These are phyloP conservation scores for Amiota mariae DNA, from an alignment of 2,888 invertebrate genomes.

Conservation along the genomic window DNA sequence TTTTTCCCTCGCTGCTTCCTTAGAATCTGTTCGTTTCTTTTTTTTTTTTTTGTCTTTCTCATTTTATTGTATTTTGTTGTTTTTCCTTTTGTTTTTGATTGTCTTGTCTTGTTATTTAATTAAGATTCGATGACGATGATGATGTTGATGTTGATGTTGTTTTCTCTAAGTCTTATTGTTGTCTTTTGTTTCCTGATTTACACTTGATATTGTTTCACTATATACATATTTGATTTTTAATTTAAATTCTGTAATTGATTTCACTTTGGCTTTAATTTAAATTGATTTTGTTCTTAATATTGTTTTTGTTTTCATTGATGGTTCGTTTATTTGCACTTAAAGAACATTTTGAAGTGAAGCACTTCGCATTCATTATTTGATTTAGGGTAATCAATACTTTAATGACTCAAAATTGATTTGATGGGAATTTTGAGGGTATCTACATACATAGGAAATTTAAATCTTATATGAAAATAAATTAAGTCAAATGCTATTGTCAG, in stretches of 20 bases:
- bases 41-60: not conserved
- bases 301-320: not conserved
- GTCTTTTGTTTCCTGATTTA: not conserved
- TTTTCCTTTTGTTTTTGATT: conserved; percentile 9
- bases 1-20: not conserved
- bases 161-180: conserved; percentile 9
- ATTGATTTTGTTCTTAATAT: not conserved
- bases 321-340: not conserved
- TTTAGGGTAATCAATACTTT: not conserved
- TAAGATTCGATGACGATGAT: conserved; percentile 15
- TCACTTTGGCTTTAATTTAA: not conserved
- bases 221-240: conserved; percentile 4
- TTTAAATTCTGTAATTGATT: conserved; percentile 18
- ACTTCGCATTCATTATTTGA: not conserved
- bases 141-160: not conserved
- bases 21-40: no score
- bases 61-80: not conserved
- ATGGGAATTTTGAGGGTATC: not conserved
- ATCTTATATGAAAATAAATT: not conserved
- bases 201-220: conserved; percentile 6
- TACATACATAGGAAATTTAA: no score
- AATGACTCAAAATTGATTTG: not conserved
- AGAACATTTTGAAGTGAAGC: no score
- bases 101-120: conserved; percentile 20
- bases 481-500: not conserved